Conservation (phyloP, 2,113 vertebrate species). For the Recurvirostra avosetta region DNA sequence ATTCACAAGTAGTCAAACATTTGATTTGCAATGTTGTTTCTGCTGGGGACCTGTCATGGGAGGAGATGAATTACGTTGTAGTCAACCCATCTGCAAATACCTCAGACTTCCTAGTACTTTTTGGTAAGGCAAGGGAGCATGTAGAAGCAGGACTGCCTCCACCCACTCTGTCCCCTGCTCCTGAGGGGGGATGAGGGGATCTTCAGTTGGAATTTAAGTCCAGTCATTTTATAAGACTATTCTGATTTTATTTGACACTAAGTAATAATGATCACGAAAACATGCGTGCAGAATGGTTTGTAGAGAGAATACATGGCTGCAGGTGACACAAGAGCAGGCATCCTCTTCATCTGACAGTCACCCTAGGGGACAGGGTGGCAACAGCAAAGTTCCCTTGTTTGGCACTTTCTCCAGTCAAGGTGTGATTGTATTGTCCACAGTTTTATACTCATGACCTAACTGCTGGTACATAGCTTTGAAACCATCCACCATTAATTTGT, state of each 20-base stretch:
- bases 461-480: neutral
- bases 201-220: neutral
- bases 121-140: neutral
- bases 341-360: neutral
- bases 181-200: neutral
- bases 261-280: neutral
- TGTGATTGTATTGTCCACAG: neutral
- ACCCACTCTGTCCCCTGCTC: neutral
- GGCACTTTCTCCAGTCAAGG: neutral
- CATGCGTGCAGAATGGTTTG: neutral
- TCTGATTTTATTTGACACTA: neutral
- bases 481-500: neutral
- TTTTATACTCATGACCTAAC: neutral
- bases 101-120: neutral
- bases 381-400: neutral
- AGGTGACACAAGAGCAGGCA: neutral
- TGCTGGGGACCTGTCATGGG: neutral
- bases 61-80: neutral
- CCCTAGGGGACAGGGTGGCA: no score
- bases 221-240: neutral
- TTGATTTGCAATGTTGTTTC: neutral
- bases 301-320: neutral
- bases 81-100: neutral
- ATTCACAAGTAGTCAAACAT: neutral
- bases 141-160: neutral